Evolutionary conservation across 2,797 vertebrate genomes (phyloP), one percentile per base, ranked within the genome.

Genomic region (Anolis apletophallus): DNA sequence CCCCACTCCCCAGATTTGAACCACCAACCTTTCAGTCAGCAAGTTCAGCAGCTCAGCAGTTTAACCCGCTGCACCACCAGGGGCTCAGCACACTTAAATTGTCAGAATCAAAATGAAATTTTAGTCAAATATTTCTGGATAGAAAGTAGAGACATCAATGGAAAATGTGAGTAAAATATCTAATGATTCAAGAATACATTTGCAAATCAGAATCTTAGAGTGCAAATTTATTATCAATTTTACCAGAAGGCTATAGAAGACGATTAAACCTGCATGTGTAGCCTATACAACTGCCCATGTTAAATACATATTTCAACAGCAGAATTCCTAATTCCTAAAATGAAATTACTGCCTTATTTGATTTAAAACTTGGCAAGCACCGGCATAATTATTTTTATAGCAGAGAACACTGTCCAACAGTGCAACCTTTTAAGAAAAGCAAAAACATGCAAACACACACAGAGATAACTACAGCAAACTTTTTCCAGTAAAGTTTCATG

Each of bases 381-480:
- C 84, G 36, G 0, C 64, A 55, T 81, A 72, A 57, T 29, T 86
- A 19, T 78, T 61, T 78, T 83, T 89, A n/a, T 80, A 89, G 76
- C 17, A 69, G 10, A 40, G 29, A 80, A 36, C 11, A 32, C 17
- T 73, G 81, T 80, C 5, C 76, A 75, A 83, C 84, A 87, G 74
- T 36, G 64, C n/a, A 19, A 8, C 13, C 40, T 2, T 1, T n/a
- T 72, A 84, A 90, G 90, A 16, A 0, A 7, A 72, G 26, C 57
- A 72, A 16, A 72, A 9, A 64, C 61, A 64, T 50, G 23, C 40
- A 46, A 26, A 46, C 5, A 29, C 26, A 29, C 19, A 21, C 7
- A 46, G 8, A 50, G 55, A 12, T 69, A 74, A 6, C 1, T 5
- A 87, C 5, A 0, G 87, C 80, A 93, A 55, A 29, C 19, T 59